Conservation (phyloP, 1,140 invertebrate species). For the Nephotettix cincticeps region DNA sequence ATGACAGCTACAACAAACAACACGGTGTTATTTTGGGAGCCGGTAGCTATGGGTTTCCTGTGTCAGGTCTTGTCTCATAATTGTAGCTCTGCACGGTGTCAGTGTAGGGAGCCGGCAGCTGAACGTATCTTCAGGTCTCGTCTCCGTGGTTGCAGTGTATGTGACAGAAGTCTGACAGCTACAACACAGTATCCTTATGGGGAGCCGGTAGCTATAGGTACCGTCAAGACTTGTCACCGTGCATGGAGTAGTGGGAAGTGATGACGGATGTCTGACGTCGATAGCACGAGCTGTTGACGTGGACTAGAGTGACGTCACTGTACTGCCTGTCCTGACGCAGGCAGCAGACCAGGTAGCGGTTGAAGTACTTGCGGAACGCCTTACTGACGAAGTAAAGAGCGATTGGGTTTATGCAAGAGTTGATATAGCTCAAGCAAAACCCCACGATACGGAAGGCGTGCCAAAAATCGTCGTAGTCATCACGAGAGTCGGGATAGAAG, state of each 20-base stretch:
- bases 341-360: conserved; percentile 82
- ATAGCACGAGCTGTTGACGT: conserved; percentile 29
- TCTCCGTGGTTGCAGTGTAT: too few species aligned
- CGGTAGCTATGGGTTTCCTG: too few species aligned
- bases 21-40: too few species aligned
- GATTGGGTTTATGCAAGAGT: conserved; percentile 91
- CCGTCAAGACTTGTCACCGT: conserved; percentile 18
- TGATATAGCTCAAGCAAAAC: conserved; percentile 84
- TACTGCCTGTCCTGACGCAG: neutral
- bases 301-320: conserved; percentile 33
- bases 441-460: conserved; percentile 79
- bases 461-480: conserved; percentile 79
- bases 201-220: conserved; percentile 1
- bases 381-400: conserved; percentile 89
- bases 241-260: conserved; percentile 29
- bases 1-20: too few species aligned
- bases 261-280: conserved; percentile 33
- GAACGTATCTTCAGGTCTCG: too few species aligned
- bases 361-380: conserved; percentile 87
- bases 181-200: too few species aligned
- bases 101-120: too few species aligned
- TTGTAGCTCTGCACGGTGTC: too few species aligned
- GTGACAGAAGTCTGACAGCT: too few species aligned
- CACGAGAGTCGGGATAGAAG: conserved; percentile 64
- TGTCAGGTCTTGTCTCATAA: too few species aligned